These are phyloP conservation scores for Zele albiditarsus DNA, from an alignment of 2,888 invertebrate species.

Conservation along the genomic window DNA sequence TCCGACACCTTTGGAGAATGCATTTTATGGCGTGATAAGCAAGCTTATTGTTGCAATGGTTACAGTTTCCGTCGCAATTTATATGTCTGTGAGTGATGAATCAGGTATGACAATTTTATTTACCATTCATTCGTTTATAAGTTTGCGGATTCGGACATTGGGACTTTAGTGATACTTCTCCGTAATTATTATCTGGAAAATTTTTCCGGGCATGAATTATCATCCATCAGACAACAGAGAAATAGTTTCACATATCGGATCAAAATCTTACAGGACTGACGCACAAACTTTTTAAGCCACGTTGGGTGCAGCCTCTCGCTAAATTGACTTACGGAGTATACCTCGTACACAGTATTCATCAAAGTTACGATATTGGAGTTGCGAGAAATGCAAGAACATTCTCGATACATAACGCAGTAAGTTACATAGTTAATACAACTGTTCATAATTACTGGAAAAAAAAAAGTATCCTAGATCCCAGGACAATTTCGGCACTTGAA, in stretches of 20 bases:
- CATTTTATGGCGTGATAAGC: slow-evolving; percentile 59
- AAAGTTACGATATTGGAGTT: slow-evolving; percentile 56
- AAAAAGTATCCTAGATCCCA: too few species aligned
- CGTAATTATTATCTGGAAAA: too few species aligned
- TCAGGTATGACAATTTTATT: slow-evolving; percentile 53
- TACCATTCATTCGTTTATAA: neutral
- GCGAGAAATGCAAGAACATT: slow-evolving; percentile 55
- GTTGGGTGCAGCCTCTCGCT: slow-evolving; percentile 62
- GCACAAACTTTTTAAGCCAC: slow-evolving; percentile 58
- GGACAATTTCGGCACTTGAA: too few species aligned
- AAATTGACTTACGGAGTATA: slow-evolving; percentile 61
- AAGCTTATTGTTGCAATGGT: slow-evolving; percentile 55
- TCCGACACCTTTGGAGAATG: slow-evolving; percentile 52
- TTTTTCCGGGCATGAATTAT: too few species aligned
- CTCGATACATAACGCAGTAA: slow-evolving; percentile 54
- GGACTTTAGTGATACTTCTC: too few species aligned
- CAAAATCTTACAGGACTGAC: slow-evolving; percentile 53
- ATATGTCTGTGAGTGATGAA: slow-evolving; percentile 61
- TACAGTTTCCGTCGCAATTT: slow-evolving; percentile 53
- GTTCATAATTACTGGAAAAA: too few species aligned
- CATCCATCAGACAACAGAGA: too few species aligned
- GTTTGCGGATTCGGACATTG: too few species aligned
- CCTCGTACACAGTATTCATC: slow-evolving; percentile 58
- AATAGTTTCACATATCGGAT: too few species aligned
- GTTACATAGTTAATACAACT: slow-evolving; percentile 29